Conservation (phyloP, 2,797 vertebrate genomes). For the Acrossocheilus fasciatus region DNA sequence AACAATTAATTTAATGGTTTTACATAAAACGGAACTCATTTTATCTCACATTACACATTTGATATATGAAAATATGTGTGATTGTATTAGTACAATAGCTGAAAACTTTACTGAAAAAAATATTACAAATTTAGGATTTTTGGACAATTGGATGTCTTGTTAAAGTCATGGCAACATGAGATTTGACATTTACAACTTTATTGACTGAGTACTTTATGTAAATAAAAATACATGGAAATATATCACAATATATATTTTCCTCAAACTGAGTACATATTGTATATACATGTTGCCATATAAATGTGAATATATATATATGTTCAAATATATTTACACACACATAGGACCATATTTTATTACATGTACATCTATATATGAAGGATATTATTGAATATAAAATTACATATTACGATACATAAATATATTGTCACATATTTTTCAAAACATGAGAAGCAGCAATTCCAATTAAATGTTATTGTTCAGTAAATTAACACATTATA, state of each 20-base stretch:
- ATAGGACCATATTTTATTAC: background rate
- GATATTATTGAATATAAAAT: background rate
- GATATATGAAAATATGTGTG: background rate
- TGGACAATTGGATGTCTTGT: too few relatives aligned
- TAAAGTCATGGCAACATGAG: background rate
- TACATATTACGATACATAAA: too few relatives aligned
- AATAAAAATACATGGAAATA: background rate
- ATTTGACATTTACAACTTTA: too few relatives aligned
- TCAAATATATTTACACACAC: background rate
- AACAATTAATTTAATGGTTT: background rate
- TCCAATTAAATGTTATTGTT: too few relatives aligned
- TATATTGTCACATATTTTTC: too few relatives aligned
- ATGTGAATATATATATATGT: background rate
- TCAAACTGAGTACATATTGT: background rate
- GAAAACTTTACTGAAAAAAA: too few relatives aligned
- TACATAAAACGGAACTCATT: too few relatives aligned
- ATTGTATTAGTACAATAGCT: background rate
- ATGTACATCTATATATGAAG: background rate
- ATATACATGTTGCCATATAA: background rate
- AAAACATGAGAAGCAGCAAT: too few relatives aligned
- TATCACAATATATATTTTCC: background rate
- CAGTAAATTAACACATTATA: too few relatives aligned
- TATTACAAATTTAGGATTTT: too few relatives aligned
- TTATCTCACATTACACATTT: background rate
- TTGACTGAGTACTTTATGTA: background rate